phyloP scores from a whole-genome alignment of 2,888 invertebrate genomes.

The Perizoma affinitatum region DNA sequence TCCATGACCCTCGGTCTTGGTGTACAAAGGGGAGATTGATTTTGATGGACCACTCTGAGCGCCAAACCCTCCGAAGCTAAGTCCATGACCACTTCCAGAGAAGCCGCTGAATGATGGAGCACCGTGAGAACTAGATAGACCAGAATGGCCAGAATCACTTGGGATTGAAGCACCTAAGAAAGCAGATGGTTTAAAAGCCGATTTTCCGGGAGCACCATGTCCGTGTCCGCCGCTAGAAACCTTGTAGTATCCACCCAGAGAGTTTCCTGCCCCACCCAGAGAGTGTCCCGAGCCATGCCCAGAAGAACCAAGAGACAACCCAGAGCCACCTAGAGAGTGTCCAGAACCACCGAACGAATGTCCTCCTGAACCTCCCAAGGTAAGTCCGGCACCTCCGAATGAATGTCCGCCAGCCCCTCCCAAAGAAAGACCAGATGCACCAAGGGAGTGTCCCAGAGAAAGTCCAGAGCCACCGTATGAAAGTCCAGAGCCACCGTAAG shows the following conservation, averaged over 20 bases:
- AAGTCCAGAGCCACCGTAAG: slow-evolving; percentile 45
- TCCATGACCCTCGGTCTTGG: slow-evolving; percentile 61
- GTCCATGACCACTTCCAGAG: slow-evolving; percentile 53
- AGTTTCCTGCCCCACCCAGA: slow-evolving; percentile 47
- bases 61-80: slow-evolving; percentile 58
- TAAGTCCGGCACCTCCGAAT: slow-evolving; percentile 30
- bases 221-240: slow-evolving; percentile 45
- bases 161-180: slow-evolving; percentile 71
- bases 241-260: slow-evolving; percentile 51
- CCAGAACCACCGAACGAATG: slow-evolving; percentile 37
- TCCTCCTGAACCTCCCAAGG: slow-evolving; percentile 27
- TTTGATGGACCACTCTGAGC: slow-evolving; percentile 64
- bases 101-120: slow-evolving; percentile 56
- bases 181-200: slow-evolving; percentile 75
- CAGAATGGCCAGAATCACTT: slow-evolving; percentile 62
- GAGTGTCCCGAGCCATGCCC: slow-evolving; percentile 44
- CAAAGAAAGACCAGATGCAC: slow-evolving; percentile 36
- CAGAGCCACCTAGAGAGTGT: slow-evolving; percentile 38
- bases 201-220: slow-evolving; percentile 57
- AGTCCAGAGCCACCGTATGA: slow-evolving; percentile 40
- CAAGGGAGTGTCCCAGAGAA: slow-evolving; percentile 32
- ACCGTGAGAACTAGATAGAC: slow-evolving; percentile 58
- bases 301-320: slow-evolving; percentile 47
- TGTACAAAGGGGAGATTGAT: slow-evolving; percentile 58
- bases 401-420: slow-evolving; percentile 28